These are phyloP conservation scores for Hepsetus odoe DNA, from an alignment of 2,113 vertebrate species.

Conservation along the genomic window DNA sequence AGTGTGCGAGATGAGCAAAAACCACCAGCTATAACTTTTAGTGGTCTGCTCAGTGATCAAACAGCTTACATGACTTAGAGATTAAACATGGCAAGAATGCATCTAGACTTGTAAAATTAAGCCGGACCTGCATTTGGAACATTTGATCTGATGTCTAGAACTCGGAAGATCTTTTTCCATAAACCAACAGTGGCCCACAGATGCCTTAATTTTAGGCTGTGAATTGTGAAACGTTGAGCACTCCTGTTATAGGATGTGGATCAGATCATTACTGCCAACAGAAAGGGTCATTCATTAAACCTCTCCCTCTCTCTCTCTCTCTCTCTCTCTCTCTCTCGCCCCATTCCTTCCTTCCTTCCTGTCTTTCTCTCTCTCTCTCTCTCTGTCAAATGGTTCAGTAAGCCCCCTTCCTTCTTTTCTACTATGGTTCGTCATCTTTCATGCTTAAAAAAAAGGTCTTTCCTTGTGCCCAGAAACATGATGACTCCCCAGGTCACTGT, in stretches of 20 bases:
- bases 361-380: constrained; percentile 4
- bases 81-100: too few species aligned
- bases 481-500: constrained; percentile 45
- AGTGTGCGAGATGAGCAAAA: too few species aligned
- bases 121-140: too few species aligned
- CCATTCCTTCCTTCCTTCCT: neutral
- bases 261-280: constrained; percentile 22
- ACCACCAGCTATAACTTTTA: too few species aligned
- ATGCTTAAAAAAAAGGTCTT: constrained; percentile 30
- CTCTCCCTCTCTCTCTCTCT: constrained; percentile 10
- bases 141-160: too few species aligned
- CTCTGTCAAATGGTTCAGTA: neutral
- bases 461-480: constrained; percentile 9
- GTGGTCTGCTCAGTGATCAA: too few species aligned
- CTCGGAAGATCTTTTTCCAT: too few species aligned
- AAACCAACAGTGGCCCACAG: too few species aligned
- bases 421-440: constrained; percentile 26
- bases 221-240: neutral
- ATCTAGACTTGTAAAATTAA: too few species aligned
- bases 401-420: neutral
- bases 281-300: constrained; percentile 45
- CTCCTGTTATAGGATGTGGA: constrained; percentile 21
- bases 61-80: too few species aligned
- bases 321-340: constrained; percentile 18
- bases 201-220: too few species aligned